A percentile compares a stretch with the other conserved stretches of the same genome.
Conservation (phyloP, 2,888 invertebrate genomes). For the Hydrotaea cyrtoneurina region DNA sequence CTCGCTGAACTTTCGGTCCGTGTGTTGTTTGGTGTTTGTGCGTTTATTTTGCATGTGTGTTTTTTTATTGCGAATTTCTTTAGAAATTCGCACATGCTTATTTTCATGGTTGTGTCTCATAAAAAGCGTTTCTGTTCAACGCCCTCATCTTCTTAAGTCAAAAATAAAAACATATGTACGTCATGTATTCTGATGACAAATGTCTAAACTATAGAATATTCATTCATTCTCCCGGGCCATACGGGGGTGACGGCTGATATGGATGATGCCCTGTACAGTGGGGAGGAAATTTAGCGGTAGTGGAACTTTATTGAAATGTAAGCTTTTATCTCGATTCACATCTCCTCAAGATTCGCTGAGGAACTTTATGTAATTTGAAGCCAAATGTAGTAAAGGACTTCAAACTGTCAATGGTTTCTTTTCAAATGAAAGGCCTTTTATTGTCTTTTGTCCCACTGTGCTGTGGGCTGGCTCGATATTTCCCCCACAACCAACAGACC, state of each 20-base stretch:
- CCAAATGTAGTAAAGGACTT: too few relatives aligned
- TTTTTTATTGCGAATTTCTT: slow-evolving; percentile 28
- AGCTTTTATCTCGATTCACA: too few relatives aligned
- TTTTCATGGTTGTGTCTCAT: slow-evolving; percentile 16
- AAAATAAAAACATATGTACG: slow-evolving; percentile 56
- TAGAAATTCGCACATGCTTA: slow-evolving; percentile 38
- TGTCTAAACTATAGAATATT: slow-evolving; percentile 60
- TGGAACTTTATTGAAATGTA: too few relatives aligned
- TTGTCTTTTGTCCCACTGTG: background rate
- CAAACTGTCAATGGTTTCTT: too few relatives aligned
- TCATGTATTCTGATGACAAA: slow-evolving; percentile 62
- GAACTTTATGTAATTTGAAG: too few relatives aligned
- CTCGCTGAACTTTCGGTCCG: slow-evolving; percentile 22
- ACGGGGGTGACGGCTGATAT: background rate
- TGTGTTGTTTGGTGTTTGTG: too few relatives aligned
- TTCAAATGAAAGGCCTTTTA: too few relatives aligned
- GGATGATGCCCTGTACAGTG: background rate
- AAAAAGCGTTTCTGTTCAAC: slow-evolving; percentile 46
- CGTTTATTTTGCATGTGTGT: too few relatives aligned
- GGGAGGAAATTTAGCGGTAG: too few relatives aligned
- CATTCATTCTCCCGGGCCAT: background rate
- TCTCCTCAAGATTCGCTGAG: too few relatives aligned
- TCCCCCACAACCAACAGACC: slow-evolving; percentile 52
- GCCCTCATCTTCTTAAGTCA: slow-evolving; percentile 51
- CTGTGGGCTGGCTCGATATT: background rate